Evolutionary conservation across 2,113 vertebrate species (phyloP), one percentile per base, ranked within the genome.

Genomic region (Bothrops jararaca): DNA sequence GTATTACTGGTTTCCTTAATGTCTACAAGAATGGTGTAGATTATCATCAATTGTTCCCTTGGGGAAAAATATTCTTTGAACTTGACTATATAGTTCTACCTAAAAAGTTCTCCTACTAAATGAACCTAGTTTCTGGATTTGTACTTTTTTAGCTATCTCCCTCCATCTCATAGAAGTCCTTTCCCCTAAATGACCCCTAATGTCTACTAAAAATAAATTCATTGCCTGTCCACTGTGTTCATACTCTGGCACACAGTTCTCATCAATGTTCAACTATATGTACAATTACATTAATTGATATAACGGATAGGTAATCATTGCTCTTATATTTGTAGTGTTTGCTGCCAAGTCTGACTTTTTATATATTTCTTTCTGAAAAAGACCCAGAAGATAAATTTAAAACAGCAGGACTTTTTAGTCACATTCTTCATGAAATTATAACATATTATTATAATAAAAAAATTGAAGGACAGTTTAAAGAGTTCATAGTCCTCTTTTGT

Each of bases 391-490:
- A 74, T 90, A 69, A 58, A 86, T n/a, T 93, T 0, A 0, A 8
- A 93, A 89, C 4, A 60, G 20, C 3, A 12, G 23, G 9, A 12
- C 48, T 69, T 87, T 93, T 92, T 1, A 2, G 88, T 89, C 93
- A 95, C 93, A 87, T 74, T 85, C 1, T 52, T 20, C 92, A 39
- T 93, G 94, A 93, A 94, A 20, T 1, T 94, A 90, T 9, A 10
- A 1, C 92, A 45, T 50, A 92, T 48, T 94, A 57, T 34, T 11
- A 26, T 90, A 45, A 94, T 94, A 93, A 97, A 95, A 89, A 86
- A 93, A 94, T 95, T 93, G 92, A 91, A 10, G 50, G 90, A 92
- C 85, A 23, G 93, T 95, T 96, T 95, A 94, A 95, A 95, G 85
- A 92, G 0, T 93, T 93, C 0, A 92, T 94, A 0, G 53, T 95